phyloP scores from a whole-genome alignment of 2,888 invertebrate genomes.

The Tuberolachnus salignus region DNA sequence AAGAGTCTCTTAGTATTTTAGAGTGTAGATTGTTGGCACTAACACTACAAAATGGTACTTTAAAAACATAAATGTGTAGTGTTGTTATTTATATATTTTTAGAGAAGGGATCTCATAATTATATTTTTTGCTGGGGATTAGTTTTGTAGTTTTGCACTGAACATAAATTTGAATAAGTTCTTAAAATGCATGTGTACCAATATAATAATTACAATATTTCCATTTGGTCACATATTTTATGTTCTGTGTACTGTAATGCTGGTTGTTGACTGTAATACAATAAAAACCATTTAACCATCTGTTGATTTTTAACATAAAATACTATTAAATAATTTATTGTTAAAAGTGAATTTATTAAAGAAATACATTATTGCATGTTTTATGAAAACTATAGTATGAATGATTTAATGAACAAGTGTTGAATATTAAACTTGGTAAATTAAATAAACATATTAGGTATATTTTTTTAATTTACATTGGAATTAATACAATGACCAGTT shows the following conservation, averaged over 20 bases:
- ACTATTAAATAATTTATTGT: too few relatives aligned
- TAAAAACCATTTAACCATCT: neutral
- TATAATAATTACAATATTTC: neutral
- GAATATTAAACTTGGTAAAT: neutral
- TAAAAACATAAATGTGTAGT: neutral
- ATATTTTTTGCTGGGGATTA: too few relatives aligned
- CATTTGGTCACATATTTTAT: neutral
- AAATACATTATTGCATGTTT: neutral
- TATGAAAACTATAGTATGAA: neutral
- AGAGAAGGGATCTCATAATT: neutral
- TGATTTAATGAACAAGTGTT: neutral
- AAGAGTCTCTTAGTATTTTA: slow-evolving; percentile 9
- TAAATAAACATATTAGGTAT: neutral
- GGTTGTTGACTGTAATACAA: neutral
- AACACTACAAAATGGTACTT: neutral
- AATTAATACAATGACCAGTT: slow-evolving; percentile 20
- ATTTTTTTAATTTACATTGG: slow-evolving; percentile 26
- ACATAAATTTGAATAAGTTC: neutral
- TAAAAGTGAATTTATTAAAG: neutral
- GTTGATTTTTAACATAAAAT: neutral
- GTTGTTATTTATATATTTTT: slow-evolving; percentile 5
- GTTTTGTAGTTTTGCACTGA: neutral
- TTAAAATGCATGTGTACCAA: slow-evolving; percentile 9
- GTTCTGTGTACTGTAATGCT: neutral
- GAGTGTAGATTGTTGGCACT: neutral